These are phyloP conservation scores for Homarus gammarus DNA, from an alignment of 2,888 invertebrate species.

Conservation along the genomic window DNA sequence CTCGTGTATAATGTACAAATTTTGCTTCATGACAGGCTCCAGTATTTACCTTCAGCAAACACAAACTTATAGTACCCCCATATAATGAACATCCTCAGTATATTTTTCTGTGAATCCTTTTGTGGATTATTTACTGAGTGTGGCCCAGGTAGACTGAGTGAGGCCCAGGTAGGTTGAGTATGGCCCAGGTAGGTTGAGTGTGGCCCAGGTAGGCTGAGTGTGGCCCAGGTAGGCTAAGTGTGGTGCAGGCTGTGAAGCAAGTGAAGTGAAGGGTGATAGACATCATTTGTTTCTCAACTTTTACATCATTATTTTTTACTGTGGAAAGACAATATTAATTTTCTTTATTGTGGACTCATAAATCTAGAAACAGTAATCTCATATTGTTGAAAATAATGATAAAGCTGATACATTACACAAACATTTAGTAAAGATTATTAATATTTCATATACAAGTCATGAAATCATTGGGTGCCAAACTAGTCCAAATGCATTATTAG, in stretches of 20 bases:
- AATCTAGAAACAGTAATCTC: not conserved
- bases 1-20: not conserved
- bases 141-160: too few relatives aligned
- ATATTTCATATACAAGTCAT: not conserved
- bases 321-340: not conserved
- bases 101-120: not conserved
- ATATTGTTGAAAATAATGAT: not conserved
- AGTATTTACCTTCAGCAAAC: not conserved
- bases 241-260: constrained; percentile 10
- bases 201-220: too few relatives aligned
- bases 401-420: not conserved
- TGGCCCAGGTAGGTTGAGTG: too few relatives aligned
- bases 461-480: constrained; percentile 47
- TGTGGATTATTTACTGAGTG: too few relatives aligned
- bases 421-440: not conserved
- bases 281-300: not conserved
- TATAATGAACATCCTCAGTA: not conserved
- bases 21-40: not conserved
- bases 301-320: too few relatives aligned
- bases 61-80: not conserved
- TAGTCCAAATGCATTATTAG: constrained; percentile 57
- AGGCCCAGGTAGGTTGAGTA: too few relatives aligned
- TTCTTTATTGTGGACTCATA: not conserved
- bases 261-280: not conserved
- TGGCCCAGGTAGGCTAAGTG: too few relatives aligned